Evolutionary conservation across 2,797 vertebrate genomes (phyloP).

Genomic region (Australoheros facetus): DNA sequence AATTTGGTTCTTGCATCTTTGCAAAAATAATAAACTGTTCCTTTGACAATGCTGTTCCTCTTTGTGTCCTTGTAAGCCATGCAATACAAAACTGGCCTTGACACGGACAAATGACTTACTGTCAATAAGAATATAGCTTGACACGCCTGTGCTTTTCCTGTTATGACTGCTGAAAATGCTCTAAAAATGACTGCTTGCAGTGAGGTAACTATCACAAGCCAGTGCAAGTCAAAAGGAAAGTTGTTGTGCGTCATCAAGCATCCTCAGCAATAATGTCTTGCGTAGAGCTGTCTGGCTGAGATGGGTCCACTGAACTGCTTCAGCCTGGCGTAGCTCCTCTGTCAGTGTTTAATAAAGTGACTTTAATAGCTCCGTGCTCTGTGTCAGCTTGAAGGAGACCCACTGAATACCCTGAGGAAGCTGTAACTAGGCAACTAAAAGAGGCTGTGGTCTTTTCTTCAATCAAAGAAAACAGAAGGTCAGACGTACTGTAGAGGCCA

Average conservation of each 20-base stretch:
- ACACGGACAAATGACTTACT: neutral
- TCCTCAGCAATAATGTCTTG: neutral
- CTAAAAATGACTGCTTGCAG: neutral
- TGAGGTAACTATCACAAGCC: neutral
- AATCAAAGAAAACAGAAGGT: conserved; percentile 54
- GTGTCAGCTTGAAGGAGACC: conserved; percentile 46
- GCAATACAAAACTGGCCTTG: neutral
- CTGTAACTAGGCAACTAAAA: conserved; percentile 71
- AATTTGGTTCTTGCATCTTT: neutral
- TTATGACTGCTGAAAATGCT: neutral
- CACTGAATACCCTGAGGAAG: conserved; percentile 48
- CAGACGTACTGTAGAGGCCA: conserved; percentile 33
- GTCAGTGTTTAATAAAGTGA: conserved; percentile 52
- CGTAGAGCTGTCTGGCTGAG: neutral
- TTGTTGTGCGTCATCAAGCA: neutral
- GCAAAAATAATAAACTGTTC: neutral
- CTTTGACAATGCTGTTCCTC: neutral
- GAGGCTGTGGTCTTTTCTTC: conserved; percentile 28
- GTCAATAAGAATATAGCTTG: neutral
- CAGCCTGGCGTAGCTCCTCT: neutral
- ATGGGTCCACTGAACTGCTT: conserved; percentile 1
- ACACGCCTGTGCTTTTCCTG: neutral
- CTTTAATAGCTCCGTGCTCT: conserved; percentile 42
- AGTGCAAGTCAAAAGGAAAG: neutral
- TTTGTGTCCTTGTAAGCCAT: neutral